phyloP scores from a whole-genome alignment of 2,888 invertebrate species.

The Drosophila phalerata region DNA sequence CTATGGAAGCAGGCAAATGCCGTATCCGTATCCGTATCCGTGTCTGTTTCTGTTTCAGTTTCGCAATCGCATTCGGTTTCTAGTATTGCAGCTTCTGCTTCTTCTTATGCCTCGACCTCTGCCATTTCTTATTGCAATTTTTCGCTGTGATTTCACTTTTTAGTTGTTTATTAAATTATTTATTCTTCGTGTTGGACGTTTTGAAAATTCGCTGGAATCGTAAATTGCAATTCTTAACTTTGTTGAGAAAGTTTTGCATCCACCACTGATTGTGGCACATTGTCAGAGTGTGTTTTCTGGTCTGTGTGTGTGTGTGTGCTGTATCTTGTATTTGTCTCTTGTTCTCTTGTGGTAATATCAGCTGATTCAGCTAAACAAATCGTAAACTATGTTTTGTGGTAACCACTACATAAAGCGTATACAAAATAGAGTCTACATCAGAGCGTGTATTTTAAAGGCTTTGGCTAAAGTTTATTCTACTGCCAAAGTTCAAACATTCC shows the following conservation, averaged over 20 bases:
- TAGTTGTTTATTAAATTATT: constrained; percentile 8
- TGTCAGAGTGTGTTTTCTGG: neutral
- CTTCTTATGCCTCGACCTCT: neutral
- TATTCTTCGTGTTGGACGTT: constrained; percentile 2
- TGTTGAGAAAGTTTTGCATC: constrained; percentile 6
- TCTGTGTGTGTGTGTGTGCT: too few relatives aligned
- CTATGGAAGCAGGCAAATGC: constrained; percentile 17
- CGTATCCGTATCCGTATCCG: constrained; percentile 10
- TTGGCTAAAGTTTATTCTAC: constrained; percentile 19
- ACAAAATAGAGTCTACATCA: constrained; percentile 25
- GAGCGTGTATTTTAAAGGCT: constrained; percentile 7
- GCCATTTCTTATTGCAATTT: constrained; percentile 11
- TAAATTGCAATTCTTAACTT: constrained; percentile 20
- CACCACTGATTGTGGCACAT: constrained; percentile 4
- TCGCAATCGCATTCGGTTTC: neutral
- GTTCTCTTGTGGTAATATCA: constrained; percentile 3
- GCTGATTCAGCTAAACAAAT: constrained; percentile 14
- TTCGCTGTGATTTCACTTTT: constrained; percentile 48
- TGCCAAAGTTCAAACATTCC: constrained; percentile 47
- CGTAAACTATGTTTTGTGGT: constrained; percentile 1
- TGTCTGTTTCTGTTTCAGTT: neutral
- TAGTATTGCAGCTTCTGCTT: neutral
- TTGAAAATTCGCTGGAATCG: constrained; percentile 11
- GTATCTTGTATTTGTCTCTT: constrained; percentile 1
- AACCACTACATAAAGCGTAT: neutral